Conservation (phyloP, 1,140 invertebrate genomes). For the Odontomachus brunneus region DNA sequence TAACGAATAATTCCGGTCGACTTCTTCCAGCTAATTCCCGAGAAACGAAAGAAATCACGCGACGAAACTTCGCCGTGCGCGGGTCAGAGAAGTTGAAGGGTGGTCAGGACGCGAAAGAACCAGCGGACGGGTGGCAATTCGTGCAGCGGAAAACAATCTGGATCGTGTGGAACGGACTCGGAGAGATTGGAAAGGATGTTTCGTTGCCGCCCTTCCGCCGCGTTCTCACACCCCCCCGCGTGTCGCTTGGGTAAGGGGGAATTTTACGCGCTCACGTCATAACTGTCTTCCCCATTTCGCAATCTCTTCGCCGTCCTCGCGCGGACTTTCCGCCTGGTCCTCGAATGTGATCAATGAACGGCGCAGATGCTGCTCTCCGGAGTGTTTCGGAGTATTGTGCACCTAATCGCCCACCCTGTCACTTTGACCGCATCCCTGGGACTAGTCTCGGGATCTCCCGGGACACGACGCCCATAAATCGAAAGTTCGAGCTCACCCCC, state of each 20-base stretch:
- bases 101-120: constrained; percentile 17
- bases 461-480: constrained; percentile 82
- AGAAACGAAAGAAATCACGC: constrained; percentile 42
- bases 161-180: constrained; percentile 48
- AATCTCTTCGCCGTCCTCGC: constrained; percentile 52
- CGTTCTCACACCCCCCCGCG: background rate
- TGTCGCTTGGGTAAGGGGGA: background rate
- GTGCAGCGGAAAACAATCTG: constrained; percentile 21
- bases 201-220: constrained; percentile 19
- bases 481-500: constrained; percentile 78
- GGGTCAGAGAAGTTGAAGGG: constrained; percentile 5
- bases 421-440: constrained; percentile 81
- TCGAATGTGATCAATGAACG: constrained; percentile 81
- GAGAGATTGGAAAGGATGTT: constrained; percentile 55
- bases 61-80: constrained; percentile 26
- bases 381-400: constrained; percentile 81
- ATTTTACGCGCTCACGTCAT: constrained; percentile 57
- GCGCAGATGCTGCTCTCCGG: constrained; percentile 82
- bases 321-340: constrained; percentile 50
- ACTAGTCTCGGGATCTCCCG: constrained; percentile 72
- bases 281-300: constrained; percentile 51
- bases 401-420: constrained; percentile 84
- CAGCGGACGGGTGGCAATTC: constrained; percentile 23
- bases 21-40: background rate
- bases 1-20: constrained; percentile 3